phyloP scores from a whole-genome alignment of 1,140 invertebrate genomes.

The Bombus affinis region DNA sequence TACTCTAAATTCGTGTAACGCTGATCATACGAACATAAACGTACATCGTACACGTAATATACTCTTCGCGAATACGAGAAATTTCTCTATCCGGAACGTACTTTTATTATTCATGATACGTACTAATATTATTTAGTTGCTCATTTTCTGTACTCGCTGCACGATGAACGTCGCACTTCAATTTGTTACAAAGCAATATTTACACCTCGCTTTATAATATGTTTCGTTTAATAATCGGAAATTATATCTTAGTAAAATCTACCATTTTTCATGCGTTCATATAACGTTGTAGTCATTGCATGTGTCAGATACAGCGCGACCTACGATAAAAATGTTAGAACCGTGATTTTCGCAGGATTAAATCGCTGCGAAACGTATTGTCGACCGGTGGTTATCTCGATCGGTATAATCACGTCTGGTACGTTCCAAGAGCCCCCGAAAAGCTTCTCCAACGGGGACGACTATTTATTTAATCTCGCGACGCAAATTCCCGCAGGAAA shows the following conservation, averaged over 20 bases:
- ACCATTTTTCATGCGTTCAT: not conserved
- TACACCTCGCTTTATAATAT: not conserved
- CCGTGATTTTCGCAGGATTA: too few relatives aligned
- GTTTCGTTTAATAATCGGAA: not conserved
- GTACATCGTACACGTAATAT: not conserved
- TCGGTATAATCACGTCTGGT: not conserved
- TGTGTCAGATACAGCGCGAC: not conserved
- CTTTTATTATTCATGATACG: not conserved
- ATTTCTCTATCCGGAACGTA: not conserved
- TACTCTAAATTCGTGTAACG: not conserved
- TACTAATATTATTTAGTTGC: not conserved
- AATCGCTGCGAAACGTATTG: too few relatives aligned
- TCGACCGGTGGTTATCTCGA: not conserved
- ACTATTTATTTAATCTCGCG: not conserved
- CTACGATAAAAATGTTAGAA: too few relatives aligned
- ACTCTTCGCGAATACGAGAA: not conserved
- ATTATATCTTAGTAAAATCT: not conserved
- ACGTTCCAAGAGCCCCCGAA: not conserved
- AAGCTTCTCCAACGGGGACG: not conserved
- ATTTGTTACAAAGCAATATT: not conserved
- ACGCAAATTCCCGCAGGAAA: slow-evolving; percentile 11
- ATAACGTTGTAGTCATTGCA: not conserved
- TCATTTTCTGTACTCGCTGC: not conserved
- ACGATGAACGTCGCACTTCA: too few relatives aligned
- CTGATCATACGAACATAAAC: not conserved